phyloP scores from a whole-genome alignment of 2,888 invertebrate species.

The Pterobdella sp. region DNA sequence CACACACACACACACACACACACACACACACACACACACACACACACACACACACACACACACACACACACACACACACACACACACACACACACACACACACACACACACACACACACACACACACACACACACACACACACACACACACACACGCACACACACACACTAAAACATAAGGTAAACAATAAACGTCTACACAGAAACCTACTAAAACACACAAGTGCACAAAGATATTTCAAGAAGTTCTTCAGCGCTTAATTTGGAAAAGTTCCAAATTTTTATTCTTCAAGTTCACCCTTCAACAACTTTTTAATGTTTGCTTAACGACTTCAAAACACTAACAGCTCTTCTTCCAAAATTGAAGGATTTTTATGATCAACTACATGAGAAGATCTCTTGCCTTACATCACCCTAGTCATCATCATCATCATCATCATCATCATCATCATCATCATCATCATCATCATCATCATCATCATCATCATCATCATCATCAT shows the following conservation, averaged over 20 bases:
- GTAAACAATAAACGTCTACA: not conserved
- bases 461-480: conserved; percentile 25
- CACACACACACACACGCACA: not conserved
- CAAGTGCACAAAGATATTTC: conserved; percentile 67
- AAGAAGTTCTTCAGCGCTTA: no score
- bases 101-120: not conserved
- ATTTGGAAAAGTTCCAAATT: not conserved
- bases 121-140: conserved; percentile 1
- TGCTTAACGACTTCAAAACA: no score
- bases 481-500: conserved; percentile 18
- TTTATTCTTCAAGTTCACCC: not conserved
- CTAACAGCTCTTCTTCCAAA: no score
- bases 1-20: conserved; percentile 1
- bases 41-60: not conserved
- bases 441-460: conserved; percentile 23
- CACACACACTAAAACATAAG: not conserved
- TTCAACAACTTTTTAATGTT: not conserved
- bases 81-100: conserved; percentile 1
- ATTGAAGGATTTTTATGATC: no score
- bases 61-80: conserved; percentile 1
- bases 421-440: conserved; percentile 10
- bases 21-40: not conserved
- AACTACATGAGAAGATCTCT: no score
- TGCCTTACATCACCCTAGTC: no score
- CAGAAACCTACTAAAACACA: not conserved